phyloP scores from a whole-genome alignment of 1,140 invertebrate species.

The Zaprionus gabonicus region DNA sequence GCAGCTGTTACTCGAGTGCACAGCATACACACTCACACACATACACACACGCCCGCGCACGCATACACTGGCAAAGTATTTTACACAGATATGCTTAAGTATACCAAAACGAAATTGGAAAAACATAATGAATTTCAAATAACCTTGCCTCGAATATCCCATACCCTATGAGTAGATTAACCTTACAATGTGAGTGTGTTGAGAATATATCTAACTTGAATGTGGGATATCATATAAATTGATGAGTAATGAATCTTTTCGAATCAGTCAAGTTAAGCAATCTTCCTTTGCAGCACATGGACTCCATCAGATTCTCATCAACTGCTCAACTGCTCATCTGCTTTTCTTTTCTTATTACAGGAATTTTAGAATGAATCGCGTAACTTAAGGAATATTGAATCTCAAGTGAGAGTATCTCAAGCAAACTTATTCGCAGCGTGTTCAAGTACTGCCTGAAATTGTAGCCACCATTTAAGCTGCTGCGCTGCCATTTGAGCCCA shows the following conservation, averaged over 20 bases:
- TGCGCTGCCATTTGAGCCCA: slow-evolving; percentile 28
- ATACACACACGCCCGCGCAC: slow-evolving; percentile 22
- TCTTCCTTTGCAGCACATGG: too few species aligned
- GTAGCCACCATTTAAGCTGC: slow-evolving; percentile 39
- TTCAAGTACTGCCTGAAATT: slow-evolving; percentile 33
- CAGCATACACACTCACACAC: slow-evolving; percentile 49
- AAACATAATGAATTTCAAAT: slow-evolving; percentile 63
- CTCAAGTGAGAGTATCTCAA: slow-evolving; percentile 22
- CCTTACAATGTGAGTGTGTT: too few species aligned
- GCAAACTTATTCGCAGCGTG: slow-evolving; percentile 2
- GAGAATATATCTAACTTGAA: too few species aligned
- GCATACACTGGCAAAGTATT: slow-evolving; percentile 12
- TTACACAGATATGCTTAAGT: slow-evolving; percentile 38
- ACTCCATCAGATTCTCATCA: too few species aligned
- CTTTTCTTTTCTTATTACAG: not conserved
- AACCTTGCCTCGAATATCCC: slow-evolving; percentile 30
- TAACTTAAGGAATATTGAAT: not conserved
- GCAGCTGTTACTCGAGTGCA: slow-evolving; percentile 71
- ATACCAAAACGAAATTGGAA: slow-evolving; percentile 66
- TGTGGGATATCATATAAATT: too few species aligned
- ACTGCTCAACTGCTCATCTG: not conserved
- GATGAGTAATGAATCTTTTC: too few species aligned
- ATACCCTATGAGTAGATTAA: slow-evolving; percentile 25
- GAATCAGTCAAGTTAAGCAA: too few species aligned
- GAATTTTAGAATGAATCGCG: not conserved